A percentile compares a stretch with the other conserved stretches of the same genome.
Conservation (phyloP, 2,888 invertebrate genomes). For the Tuta absoluta region DNA sequence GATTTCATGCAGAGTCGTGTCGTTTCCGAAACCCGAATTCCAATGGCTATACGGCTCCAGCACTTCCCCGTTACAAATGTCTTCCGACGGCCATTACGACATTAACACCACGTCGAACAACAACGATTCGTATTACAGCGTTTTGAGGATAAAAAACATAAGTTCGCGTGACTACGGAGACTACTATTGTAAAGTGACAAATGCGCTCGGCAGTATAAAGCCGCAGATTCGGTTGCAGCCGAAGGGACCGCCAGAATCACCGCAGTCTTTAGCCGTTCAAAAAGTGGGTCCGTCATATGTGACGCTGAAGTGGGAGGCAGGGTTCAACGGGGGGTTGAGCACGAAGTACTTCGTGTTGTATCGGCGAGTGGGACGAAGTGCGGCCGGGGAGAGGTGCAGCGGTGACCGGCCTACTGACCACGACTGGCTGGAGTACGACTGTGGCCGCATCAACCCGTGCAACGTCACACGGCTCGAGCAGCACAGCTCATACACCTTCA, state of each 20-base stretch:
- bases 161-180: slow-evolving; percentile 94
- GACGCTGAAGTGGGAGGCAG: slow-evolving; percentile 91
- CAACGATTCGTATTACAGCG: slow-evolving; percentile 92
- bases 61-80: slow-evolving; percentile 87
- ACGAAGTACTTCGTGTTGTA: slow-evolving; percentile 94
- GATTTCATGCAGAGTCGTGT: slow-evolving; percentile 93
- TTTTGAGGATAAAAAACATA: slow-evolving; percentile 86
- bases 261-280: slow-evolving; percentile 85
- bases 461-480: slow-evolving; percentile 93
- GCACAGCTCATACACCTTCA: slow-evolving; percentile 92
- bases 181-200: slow-evolving; percentile 93
- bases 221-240: slow-evolving; percentile 90
- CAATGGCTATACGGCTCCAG: slow-evolving; percentile 94
- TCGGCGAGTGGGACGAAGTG: slow-evolving; percentile 82
- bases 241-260: slow-evolving; percentile 93
- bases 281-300: slow-evolving; percentile 90
- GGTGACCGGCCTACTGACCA: slow-evolving; percentile 64
- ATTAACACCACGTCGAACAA: slow-evolving; percentile 90
- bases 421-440: slow-evolving; percentile 92
- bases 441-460: slow-evolving; percentile 92
- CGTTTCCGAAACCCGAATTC: slow-evolving; percentile 95
- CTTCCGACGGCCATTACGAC: slow-evolving; percentile 92
- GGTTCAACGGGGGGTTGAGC: slow-evolving; percentile 94
- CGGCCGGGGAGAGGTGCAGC: slow-evolving; percentile 70
- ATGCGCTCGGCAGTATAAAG: slow-evolving; percentile 88